phyloP scores from a whole-genome alignment of 2,113 vertebrate species.

The Phycodurus eques region DNA sequence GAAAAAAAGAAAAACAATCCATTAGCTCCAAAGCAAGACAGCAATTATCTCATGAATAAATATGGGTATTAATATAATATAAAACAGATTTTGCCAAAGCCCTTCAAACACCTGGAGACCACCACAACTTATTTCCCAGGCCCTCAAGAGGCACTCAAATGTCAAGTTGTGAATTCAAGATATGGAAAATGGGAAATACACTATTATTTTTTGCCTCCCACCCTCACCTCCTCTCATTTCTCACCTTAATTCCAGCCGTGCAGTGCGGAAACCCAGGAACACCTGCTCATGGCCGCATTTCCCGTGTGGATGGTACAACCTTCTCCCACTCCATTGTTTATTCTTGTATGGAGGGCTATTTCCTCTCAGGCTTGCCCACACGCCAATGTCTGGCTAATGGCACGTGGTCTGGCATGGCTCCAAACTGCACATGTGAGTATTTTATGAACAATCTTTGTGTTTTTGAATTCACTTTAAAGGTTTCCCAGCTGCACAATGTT shows the following conservation, averaged over 20 bases:
- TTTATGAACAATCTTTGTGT: neutral
- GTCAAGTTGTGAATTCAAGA: constrained; percentile 35
- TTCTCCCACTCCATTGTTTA: constrained; percentile 93
- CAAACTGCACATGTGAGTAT: constrained; percentile 94
- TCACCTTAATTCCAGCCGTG: constrained; percentile 76
- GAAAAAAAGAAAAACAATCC: constrained; percentile 8
- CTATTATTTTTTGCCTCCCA: constrained; percentile 43
- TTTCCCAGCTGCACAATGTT: neutral
- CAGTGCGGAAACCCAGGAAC: constrained; percentile 94
- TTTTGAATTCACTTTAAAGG: constrained; percentile 3
- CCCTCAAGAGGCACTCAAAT: constrained; percentile 12
- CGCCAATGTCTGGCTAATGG: constrained; percentile 92
- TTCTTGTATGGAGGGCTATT: constrained; percentile 89
- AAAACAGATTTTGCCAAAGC: constrained; percentile 12
- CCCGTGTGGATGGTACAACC: constrained; percentile 85
- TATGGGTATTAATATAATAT: constrained; percentile 4
- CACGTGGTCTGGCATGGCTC: constrained; percentile 90
- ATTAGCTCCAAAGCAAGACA: constrained; percentile 12
- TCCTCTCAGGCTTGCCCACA: constrained; percentile 85
- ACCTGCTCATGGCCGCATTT: constrained; percentile 86
- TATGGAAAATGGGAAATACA: constrained; percentile 52
- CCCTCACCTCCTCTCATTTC: constrained; percentile 29
- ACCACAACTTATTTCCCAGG: constrained; percentile 21
- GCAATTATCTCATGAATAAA: constrained; percentile 24
- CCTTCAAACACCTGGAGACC: constrained; percentile 23